phyloP scores from a whole-genome alignment of 2,797 vertebrate species.

The Takifugu ocellatus region DNA sequence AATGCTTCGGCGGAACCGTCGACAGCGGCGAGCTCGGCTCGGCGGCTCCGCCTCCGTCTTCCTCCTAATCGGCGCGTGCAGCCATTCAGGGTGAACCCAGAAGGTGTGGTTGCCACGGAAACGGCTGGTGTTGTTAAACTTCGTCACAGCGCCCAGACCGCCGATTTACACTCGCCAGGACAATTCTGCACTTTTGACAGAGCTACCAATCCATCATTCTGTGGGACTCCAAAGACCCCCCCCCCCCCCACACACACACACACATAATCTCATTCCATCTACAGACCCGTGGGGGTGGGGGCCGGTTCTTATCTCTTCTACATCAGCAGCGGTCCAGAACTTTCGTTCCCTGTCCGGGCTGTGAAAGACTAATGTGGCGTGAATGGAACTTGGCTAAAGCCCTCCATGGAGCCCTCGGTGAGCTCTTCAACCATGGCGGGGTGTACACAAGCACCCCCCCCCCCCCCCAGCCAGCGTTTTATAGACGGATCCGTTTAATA shows the following conservation, averaged over 20 bases:
- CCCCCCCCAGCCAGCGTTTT: constrained; percentile 39
- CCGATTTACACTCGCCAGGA: too few species aligned
- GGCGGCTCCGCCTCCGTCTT: constrained; percentile 70
- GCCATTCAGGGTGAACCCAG: background rate
- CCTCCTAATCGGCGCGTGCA: constrained; percentile 3
- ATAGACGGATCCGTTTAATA: constrained; percentile 48
- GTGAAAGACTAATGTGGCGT: constrained; percentile 3
- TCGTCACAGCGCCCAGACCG: too few species aligned
- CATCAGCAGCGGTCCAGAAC: too few species aligned
- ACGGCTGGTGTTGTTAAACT: background rate
- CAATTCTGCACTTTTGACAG: too few species aligned
- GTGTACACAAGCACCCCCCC: constrained; percentile 44
- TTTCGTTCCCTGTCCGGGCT: too few species aligned
- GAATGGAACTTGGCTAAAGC: constrained; percentile 21
- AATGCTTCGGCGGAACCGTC: constrained; percentile 3
- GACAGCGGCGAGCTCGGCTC: constrained; percentile 24
- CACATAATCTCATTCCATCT: too few species aligned
- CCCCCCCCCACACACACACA: too few species aligned
- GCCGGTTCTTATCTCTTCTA: background rate
- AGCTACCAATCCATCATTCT: too few species aligned
- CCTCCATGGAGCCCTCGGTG: constrained; percentile 46
- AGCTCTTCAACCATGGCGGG: constrained; percentile 52
- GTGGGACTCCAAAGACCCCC: too few species aligned
- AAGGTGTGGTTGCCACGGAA: background rate
- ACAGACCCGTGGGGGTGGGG: background rate